Conservation (phyloP, 2,797 vertebrate genomes). For the Catostomus latipinnis region DNA sequence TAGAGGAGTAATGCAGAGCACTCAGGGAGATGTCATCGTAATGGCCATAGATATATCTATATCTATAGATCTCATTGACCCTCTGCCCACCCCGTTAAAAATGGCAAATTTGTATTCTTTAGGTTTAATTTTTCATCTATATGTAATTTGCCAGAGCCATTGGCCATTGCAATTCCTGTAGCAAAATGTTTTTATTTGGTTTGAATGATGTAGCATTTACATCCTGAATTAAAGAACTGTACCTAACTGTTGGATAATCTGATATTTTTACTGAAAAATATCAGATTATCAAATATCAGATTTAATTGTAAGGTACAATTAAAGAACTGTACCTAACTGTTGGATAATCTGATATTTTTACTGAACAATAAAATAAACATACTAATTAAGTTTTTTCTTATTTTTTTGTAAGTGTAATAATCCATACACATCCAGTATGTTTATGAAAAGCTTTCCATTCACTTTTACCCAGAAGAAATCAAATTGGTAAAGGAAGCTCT, state of each 20-base stretch:
- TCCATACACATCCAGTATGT: slow-evolving; percentile 8
- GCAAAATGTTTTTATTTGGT: not conserved
- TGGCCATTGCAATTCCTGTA: not conserved
- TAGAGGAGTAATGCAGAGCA: not conserved
- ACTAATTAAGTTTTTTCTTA: too few relatives aligned
- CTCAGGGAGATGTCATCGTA: slow-evolving; percentile 27
- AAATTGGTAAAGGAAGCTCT: slow-evolving; percentile 35
- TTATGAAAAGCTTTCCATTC: slow-evolving; percentile 2
- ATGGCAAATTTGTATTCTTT: not conserved
- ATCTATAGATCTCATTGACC: slow-evolving; percentile 35
- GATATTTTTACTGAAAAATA: too few relatives aligned
- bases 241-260: too few relatives aligned
- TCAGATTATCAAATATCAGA: too few relatives aligned
- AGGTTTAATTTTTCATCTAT: not conserved
- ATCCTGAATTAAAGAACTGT: too few relatives aligned
- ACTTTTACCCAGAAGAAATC: slow-evolving; percentile 21
- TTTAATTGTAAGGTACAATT: too few relatives aligned
- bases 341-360: too few relatives aligned
- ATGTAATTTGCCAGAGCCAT: slow-evolving; percentile 12
- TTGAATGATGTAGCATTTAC: not conserved
- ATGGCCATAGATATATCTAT: slow-evolving; percentile 16
- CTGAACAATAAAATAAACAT: too few relatives aligned
- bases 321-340: too few relatives aligned
- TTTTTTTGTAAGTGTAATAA: not conserved
- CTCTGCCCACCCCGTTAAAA: not conserved